Base-by-base conservation (phyloP, 1,140 invertebrate genomes). In the Ylistrum balloti region DNA sequence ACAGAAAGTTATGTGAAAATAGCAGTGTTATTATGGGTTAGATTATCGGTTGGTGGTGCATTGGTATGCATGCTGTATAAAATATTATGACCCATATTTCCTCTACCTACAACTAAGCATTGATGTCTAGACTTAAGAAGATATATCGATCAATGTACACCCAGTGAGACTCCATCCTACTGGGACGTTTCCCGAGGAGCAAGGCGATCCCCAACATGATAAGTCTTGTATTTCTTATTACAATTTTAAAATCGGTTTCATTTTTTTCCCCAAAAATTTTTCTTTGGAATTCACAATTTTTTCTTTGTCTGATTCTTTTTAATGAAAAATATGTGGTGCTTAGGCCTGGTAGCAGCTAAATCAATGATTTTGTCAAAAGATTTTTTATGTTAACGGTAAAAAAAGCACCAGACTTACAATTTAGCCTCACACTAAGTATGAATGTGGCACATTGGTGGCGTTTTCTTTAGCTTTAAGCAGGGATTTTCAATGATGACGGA, bases 1-100 rank as follows among this genome's bases (percentile, higher is more conserved):
- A 74, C n/a, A 0, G 56, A 74, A 74, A 74, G 56, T 74, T 74
- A 74, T 28, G n/a, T 74, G 56, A 74, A 74, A 74, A 74, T 74
- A 74, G 56, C 5, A 74, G 56, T 22, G 56, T 74, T n/a, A 74
- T 74, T 74, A 74, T 74, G 56, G 28, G n/a, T 74, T 74, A 28
- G 56, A 74, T 28, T 74, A 74, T 17, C n/a, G 56, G 56, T 28
- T 5, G 17, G 56, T 74, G 22, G n/a, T 74, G n/a, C 17, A 17
- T 45, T 45, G 41, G 41, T 45, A 45, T 45, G 9, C 17, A 45
- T 45, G 41, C 1, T 74, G 22, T 74, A 74, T 74, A 28, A 74
- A 74, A 74, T 74, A n/a, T n/a, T 9, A 9, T 17, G 17, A 15
- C 17, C 41, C 28, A n/a, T 74, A 11, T 74, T 74, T 74, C 22